Conservation (phyloP, 2,113 vertebrate genomes). For the Neopipo cinnamomea region DNA sequence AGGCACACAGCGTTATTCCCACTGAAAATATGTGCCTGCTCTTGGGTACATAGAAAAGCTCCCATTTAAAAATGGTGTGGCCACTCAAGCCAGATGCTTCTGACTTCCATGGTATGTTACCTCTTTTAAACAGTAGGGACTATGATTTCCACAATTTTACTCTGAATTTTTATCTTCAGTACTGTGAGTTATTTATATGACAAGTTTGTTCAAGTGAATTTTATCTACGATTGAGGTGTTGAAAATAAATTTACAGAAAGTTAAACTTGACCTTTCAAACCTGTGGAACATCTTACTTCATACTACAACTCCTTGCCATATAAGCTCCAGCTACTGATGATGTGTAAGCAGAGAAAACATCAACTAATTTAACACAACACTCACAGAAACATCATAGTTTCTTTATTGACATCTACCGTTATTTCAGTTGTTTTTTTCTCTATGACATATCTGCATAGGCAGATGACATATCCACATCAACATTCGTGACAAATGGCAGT, state of each 20-base stretch:
- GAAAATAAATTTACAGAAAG: conserved; percentile 9
- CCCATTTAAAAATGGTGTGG: background rate
- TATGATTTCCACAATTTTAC: background rate
- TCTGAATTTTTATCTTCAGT: background rate
- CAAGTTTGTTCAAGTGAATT: background rate
- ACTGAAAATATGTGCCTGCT: background rate
- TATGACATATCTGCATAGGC: background rate
- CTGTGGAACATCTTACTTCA: background rate
- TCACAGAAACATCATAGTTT: background rate
- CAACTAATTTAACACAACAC: background rate
- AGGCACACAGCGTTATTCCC: background rate
- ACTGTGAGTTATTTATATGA: background rate
- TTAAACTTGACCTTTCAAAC: conserved; percentile 2
- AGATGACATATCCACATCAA: background rate
- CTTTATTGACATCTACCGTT: background rate
- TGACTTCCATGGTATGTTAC: background rate
- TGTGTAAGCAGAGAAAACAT: background rate
- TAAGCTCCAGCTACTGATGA: background rate
- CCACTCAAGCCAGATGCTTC: background rate
- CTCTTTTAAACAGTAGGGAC: background rate
- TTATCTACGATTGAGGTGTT: background rate
- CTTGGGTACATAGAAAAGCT: background rate
- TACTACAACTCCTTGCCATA: background rate
- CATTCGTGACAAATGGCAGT: background rate
- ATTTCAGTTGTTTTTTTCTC: background rate